These are phyloP conservation scores for Xestia c-nigrum DNA, from an alignment of 2,888 invertebrate genomes.

Conservation along the genomic window DNA sequence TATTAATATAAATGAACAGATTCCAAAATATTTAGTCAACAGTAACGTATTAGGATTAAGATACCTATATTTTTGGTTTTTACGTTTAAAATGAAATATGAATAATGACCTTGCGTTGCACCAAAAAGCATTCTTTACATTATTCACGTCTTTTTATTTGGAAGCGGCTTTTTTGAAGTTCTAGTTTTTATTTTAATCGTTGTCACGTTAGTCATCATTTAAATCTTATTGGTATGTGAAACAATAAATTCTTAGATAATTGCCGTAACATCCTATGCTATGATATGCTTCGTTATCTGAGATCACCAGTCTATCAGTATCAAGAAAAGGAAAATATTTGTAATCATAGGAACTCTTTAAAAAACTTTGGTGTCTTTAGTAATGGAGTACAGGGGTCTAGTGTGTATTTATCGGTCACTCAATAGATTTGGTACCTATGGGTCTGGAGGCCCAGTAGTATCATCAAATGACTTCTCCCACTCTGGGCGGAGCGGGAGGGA, in stretches of 20 bases:
- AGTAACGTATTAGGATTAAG: neutral
- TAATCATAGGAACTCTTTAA: neutral
- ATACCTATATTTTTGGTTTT: neutral
- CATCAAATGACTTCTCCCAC: too few relatives aligned
- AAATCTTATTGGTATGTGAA: constrained; percentile 18
- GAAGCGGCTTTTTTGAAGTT: constrained; percentile 49
- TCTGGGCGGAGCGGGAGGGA: too few relatives aligned
- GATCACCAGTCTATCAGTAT: neutral
- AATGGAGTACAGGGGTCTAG: neutral
- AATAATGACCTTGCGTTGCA: constrained; percentile 55
- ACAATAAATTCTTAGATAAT: constrained; percentile 32
- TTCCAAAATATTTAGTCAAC: constrained; percentile 13
- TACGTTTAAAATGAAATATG: constrained; percentile 18
- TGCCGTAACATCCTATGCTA: constrained; percentile 4
- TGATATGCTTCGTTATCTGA: constrained; percentile 21
- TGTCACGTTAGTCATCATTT: constrained; percentile 28
- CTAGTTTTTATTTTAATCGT: constrained; percentile 15
- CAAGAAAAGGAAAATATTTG: neutral
- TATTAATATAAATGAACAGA: neutral
- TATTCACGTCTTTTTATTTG: constrained; percentile 33
- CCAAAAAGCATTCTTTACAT: constrained; percentile 46
- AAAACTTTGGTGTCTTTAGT: neutral
- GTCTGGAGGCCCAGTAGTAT: neutral
- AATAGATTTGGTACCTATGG: neutral
- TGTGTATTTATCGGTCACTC: neutral